phyloP scores from a whole-genome alignment of 2,113 vertebrate species.

The cattle (Bos taurus) region DNA sequence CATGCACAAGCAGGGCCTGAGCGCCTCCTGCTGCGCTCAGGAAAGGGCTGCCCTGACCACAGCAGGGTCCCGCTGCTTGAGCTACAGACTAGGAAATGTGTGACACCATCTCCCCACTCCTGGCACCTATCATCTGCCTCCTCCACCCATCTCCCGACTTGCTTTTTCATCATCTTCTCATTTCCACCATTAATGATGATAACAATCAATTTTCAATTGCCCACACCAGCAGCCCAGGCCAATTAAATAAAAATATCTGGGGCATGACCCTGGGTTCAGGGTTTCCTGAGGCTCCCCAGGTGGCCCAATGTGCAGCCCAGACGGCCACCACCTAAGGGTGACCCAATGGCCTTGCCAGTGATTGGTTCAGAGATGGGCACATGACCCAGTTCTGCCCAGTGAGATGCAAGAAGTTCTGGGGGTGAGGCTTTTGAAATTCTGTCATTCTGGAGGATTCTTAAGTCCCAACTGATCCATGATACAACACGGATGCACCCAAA shows the following conservation, averaged over 20 bases:
- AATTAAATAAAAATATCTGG: background rate
- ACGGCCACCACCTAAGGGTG: background rate
- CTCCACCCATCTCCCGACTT: background rate
- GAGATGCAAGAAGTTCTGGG: background rate
- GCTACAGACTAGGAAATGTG: background rate
- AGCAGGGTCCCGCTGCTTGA: background rate
- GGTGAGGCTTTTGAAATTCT: background rate
- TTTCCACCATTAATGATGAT: too few relatives aligned
- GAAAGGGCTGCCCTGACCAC: background rate
- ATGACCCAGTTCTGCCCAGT: background rate
- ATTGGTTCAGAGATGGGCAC: background rate
- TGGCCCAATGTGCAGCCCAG: background rate
- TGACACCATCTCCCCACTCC: background rate
- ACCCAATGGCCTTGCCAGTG: rapidly evolving
- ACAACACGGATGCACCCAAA: background rate
- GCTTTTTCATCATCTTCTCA: background rate
- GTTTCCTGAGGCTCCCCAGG: background rate
- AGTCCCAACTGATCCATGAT: background rate
- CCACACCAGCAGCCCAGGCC: background rate
- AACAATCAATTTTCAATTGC: background rate
- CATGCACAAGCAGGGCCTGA: background rate
- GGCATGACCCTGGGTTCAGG: background rate
- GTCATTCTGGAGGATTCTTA: background rate
- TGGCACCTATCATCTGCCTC: background rate
- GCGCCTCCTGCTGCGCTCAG: background rate